Evolutionary conservation across 2,113 vertebrate genomes (phyloP).

Genomic region (Crotalus helleri): DNA sequence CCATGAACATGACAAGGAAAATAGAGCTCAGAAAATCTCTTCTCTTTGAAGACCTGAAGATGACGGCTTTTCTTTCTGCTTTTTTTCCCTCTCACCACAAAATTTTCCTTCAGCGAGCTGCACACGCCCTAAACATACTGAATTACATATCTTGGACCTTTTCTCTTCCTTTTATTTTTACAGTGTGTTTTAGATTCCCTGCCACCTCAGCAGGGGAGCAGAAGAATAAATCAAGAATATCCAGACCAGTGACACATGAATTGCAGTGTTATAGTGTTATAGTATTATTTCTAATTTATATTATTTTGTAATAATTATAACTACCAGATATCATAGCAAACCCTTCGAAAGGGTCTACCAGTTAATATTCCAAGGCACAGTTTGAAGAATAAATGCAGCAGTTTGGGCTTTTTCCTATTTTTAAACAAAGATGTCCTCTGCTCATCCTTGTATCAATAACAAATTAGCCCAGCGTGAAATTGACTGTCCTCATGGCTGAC

Average conservation of each 20-base stretch:
- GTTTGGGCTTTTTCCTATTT: constrained; percentile 6
- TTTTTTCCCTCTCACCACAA: neutral
- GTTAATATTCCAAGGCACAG: constrained; percentile 65
- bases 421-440: neutral
- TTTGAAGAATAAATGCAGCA: constrained; percentile 70
- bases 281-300: constrained; percentile 71
- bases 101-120: constrained; percentile 27
- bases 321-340: constrained; percentile 68
- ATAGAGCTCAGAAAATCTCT: constrained; percentile 29
- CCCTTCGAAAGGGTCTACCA: constrained; percentile 58
- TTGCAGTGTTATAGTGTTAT: constrained; percentile 69
- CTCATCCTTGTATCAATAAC: neutral
- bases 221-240: constrained; percentile 48
- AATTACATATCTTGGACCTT: constrained; percentile 29
- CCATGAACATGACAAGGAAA: constrained; percentile 45
- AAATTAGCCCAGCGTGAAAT: neutral
- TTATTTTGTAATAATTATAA: constrained; percentile 76
- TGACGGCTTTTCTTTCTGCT: constrained; percentile 9
- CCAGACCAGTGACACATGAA: constrained; percentile 66
- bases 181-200: constrained; percentile 23
- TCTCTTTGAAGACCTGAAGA: constrained; percentile 27
- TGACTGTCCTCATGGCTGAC: neutral
- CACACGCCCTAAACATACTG: neutral
- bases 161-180: constrained; percentile 29
- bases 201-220: constrained; percentile 51